phyloP scores from a whole-genome alignment of 2,888 invertebrate species.

The Rhabditoides inermis region DNA sequence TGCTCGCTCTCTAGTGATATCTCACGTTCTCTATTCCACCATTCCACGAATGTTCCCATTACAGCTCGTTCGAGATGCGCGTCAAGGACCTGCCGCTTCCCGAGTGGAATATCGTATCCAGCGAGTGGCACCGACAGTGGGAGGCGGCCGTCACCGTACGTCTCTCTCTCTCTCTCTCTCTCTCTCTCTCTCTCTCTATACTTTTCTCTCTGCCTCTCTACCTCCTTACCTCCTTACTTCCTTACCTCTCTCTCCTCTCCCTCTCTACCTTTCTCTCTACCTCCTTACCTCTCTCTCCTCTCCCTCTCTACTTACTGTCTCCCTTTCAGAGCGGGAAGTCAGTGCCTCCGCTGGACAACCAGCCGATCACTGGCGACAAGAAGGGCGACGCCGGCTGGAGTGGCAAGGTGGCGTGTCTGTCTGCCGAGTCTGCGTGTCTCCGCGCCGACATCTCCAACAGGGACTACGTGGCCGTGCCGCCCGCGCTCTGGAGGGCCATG shows the following conservation, averaged over 20 bases:
- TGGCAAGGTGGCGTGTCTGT: conserved; percentile 25
- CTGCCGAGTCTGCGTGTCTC: conserved; percentile 25
- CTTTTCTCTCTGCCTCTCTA: background rate
- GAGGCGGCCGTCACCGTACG: conserved; percentile 6
- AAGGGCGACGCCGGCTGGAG: conserved; percentile 12
- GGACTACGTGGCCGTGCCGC: conserved; percentile 21
- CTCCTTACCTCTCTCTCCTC: background rate
- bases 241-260: too few relatives aligned
- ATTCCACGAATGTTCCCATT: background rate
- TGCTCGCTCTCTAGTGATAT: background rate
- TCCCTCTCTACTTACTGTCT: background rate
- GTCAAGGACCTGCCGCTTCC: conserved; percentile 1
- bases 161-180: background rate
- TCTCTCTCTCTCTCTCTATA: background rate
- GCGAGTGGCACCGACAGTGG: conserved; percentile 31
- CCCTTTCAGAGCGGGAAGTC: too few relatives aligned
- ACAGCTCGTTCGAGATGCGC: conserved; percentile 11
- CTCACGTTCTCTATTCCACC: background rate
- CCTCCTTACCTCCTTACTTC: too few relatives aligned
- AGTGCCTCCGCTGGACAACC: too few relatives aligned
- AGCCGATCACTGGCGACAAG: too few relatives aligned
- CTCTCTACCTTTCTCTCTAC: background rate
- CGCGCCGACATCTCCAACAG: conserved; percentile 15
- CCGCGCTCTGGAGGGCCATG: conserved; percentile 26
- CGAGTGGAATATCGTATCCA: conserved; percentile 34